Base-by-base conservation (phyloP, 2,888 invertebrate species). In the Fragum whitleyi region DNA sequence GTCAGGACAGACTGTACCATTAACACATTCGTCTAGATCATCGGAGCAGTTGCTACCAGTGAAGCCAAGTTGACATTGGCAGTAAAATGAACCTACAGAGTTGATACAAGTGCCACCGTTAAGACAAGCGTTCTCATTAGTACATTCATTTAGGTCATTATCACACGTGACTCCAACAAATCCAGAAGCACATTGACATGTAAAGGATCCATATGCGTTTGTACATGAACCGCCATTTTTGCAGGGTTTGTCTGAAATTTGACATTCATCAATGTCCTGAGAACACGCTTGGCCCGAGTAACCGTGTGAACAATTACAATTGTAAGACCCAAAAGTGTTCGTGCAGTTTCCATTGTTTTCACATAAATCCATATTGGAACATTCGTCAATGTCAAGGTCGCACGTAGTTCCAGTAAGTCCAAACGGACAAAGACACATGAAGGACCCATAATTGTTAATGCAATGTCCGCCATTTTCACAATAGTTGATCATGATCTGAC, bases 41-140 rank as follows among this genome's bases (percentile, higher is more conserved):
- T 74, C 42, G 16, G 77, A 55, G 61, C 90, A 90, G 6, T 39
- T 55, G 1, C 21, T 11, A 0, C 89, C 90, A n/a, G 75, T 78
- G 59, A 62, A 88, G 0, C 84, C 81, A 19, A 32, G 14, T 16
- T 72, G 47, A 73, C 90, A 90, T 9, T 72, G 29, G 65, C 90
- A 90, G 0, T 65, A 42, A 51, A 74, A 88, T 29, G 69, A 68
- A 9, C 81, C 86, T 19, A 74, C 21, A 51, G 74, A 53, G 67
- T 88, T 81, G 6, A 28, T 36, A 65, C 83, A 83, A 1, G 61
- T 61, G n/a, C 71, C 76, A 68, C 65, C 55, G 73, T 81, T 73
- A 26, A 53, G 28, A 74, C 84, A 83, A n/a, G 47, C 57, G 7
- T 70, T 42, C 3, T n/a, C 1, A 9, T 55, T 42, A 36, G 9